These are phyloP conservation scores for Urocitellus parryii DNA, from an alignment of 2,113 vertebrate species.

Conservation along the genomic window DNA sequence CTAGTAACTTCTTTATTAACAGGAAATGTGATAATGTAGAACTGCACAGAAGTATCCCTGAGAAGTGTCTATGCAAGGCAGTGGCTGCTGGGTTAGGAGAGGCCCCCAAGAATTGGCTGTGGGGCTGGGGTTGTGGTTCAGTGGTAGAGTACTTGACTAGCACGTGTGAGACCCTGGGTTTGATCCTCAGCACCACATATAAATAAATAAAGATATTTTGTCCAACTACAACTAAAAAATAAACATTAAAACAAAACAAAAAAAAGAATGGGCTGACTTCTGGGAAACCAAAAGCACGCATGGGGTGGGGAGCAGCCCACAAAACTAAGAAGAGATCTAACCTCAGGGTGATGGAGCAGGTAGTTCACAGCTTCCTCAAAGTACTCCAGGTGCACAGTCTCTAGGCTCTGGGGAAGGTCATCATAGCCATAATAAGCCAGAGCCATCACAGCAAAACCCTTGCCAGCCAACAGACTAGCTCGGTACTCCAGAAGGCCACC, in stretches of 20 bases:
- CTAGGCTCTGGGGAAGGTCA: constrained; percentile 88
- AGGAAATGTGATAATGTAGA: neutral
- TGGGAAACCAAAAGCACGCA: constrained; percentile 18
- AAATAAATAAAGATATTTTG: no score
- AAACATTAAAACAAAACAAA: no score
- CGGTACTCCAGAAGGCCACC: constrained; percentile 90
- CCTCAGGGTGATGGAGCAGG: constrained; percentile 85
- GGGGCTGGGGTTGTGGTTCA: no score
- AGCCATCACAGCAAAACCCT: constrained; percentile 91
- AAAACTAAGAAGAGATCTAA: constrained; percentile 62
- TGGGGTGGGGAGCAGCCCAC: neutral
- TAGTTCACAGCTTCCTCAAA: constrained; percentile 92
- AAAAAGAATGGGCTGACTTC: neutral
- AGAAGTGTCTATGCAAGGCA: neutral
- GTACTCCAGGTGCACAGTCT: constrained; percentile 90
- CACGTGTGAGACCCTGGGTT: no score
- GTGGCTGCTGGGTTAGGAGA: neutral
- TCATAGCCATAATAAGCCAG: constrained; percentile 89
- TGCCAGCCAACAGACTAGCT: constrained; percentile 91
- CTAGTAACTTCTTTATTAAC: neutral
- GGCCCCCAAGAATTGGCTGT: neutral
- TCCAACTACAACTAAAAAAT: no score
- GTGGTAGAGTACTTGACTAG: no score
- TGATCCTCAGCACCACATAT: no score
- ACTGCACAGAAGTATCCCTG: neutral